Base-by-base conservation (phyloP, 2,888 invertebrate genomes). In the Agrochola circellaris region DNA sequence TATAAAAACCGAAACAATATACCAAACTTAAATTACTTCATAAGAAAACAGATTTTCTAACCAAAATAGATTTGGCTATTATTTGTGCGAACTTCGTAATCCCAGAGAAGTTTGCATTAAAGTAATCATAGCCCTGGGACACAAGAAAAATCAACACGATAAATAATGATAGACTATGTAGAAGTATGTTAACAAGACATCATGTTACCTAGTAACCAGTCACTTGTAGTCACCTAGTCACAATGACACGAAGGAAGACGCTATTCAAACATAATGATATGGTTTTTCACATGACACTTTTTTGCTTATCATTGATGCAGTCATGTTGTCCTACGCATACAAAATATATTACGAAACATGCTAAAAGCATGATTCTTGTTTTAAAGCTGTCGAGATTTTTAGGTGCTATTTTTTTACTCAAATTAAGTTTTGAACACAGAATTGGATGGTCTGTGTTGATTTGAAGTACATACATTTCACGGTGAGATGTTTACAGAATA, bases 261-360 rank as follows among this genome's bases (percentile, higher is more conserved):
- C 34, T 69, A 30, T 62, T 79, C 61, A 74, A 83, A 75, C 51
- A 56, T 56, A 72, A 83, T 83, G 5, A 45, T 66, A 23, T 1
- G 23, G 6, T 11, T 54, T 26, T 65, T 61, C 58, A 2, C 54
- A 20, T 51, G 51, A 48, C 13, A 65, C 42, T 83, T 62, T 17
- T 61, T 34, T 84, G 70, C 75, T 23, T 20, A 42, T 83, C 69
- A 71, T 75, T 38, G 54, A 69, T 48, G 54, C 30, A n/a, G 58
- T 30, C 54, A 61, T 56, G 20, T 70, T 56, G 15, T 30, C 9
- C 23, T 23, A 23, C 15, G 23, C 54, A 62, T 8, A 68, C 60
- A 62, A 77, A 38, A 48, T 7, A 38, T 48, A n/a, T 51, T 20
- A 26, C 4, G 17, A 34, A 48, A 20, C 6, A 54, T 75, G 30